phyloP scores from a whole-genome alignment of 2,797 vertebrate genomes.

The Tamandua tetradactyla region DNA sequence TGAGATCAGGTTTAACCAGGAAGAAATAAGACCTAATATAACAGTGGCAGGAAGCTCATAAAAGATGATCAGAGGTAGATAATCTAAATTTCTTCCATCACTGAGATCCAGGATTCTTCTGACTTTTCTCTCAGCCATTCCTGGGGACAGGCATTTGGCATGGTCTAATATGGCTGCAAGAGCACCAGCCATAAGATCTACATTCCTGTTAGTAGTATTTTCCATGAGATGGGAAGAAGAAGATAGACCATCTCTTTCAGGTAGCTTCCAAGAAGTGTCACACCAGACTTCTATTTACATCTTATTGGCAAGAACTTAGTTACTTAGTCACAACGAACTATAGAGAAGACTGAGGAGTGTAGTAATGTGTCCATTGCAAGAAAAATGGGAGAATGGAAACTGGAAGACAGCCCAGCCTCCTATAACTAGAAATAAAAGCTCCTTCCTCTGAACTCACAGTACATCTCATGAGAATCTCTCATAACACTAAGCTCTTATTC shows the following conservation, averaged over 20 bases:
- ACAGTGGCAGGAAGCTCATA: neutral
- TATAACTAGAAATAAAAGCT: neutral
- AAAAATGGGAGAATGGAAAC: neutral
- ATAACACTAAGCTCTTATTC: neutral
- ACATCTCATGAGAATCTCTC: accelerated
- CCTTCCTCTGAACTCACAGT: neutral
- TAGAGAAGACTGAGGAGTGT: neutral
- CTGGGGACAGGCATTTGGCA: neutral
- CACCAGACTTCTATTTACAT: neutral
- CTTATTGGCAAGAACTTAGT: neutral
- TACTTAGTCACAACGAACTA: neutral
- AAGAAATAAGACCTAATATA: neutral
- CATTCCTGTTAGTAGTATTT: neutral
- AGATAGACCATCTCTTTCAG: neutral
- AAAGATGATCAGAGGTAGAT: neutral
- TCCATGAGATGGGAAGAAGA: neutral
- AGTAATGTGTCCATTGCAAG: neutral
- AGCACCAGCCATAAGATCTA: neutral
- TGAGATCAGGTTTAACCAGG: neutral
- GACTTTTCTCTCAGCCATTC: neutral
- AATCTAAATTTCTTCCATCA: neutral
- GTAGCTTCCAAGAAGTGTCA: neutral
- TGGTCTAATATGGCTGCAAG: neutral
- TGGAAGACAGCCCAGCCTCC: neutral
- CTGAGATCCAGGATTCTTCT: neutral